Percentiles rank a stretch among this genome's conserved stretches.
Conservation (phyloP, 2,113 vertebrate genomes). For the Xiphophorus couchianus region DNA sequence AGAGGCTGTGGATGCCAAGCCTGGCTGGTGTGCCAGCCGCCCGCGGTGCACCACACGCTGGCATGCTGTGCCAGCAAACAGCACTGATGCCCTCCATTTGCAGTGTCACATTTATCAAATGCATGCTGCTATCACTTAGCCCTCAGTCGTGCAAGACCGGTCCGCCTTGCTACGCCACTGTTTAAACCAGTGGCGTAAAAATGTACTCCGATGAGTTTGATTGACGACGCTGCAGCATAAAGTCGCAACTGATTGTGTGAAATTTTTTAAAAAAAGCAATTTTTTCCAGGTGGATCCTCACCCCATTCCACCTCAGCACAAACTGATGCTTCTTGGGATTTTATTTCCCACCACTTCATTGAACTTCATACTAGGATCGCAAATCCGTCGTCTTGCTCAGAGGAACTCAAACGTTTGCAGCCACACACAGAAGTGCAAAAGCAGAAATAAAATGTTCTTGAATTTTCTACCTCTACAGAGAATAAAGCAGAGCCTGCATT, state of each 20-base stretch:
- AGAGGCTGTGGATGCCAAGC: conserved; percentile 83
- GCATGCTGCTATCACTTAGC: conserved; percentile 87
- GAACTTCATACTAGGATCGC: conserved; percentile 42
- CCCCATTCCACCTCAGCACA: conserved; percentile 45
- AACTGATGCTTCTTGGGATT: conserved; percentile 47
- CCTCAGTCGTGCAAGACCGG: conserved; percentile 61
- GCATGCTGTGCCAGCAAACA: conserved; percentile 95
- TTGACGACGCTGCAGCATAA: conserved; percentile 50
- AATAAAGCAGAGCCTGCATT: conserved; percentile 32
- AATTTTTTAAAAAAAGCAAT: conserved; percentile 25
- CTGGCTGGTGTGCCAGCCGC: conserved; percentile 91
- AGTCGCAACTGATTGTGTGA: conserved; percentile 63
- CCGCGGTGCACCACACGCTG: conserved; percentile 93
- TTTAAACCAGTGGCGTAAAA: conserved; percentile 36
- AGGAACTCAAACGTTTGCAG: conserved; percentile 24
- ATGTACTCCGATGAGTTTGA: conserved; percentile 40
- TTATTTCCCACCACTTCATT: conserved; percentile 39
- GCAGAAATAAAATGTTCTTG: conserved; percentile 1
- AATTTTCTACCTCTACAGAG: conserved; percentile 27
- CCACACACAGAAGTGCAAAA: neutral
- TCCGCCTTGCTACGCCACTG: conserved; percentile 15
- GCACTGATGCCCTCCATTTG: conserved; percentile 96
- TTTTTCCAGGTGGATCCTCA: conserved; percentile 18
- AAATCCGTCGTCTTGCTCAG: conserved; percentile 31
- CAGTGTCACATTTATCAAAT: conserved; percentile 97